phyloP scores from a whole-genome alignment of 2,888 invertebrate species.

The Bugulina stolonifera region DNA sequence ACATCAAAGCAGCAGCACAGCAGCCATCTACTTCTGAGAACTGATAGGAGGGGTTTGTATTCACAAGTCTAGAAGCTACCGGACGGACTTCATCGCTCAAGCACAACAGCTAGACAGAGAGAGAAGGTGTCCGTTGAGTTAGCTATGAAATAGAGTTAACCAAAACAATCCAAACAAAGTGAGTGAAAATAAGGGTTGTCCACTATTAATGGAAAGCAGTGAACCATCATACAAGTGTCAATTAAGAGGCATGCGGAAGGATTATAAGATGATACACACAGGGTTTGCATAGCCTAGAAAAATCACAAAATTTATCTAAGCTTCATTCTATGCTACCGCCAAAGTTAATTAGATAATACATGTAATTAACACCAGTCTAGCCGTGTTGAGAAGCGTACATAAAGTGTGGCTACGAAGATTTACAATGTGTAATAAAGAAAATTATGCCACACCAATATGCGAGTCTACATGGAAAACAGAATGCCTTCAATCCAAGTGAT shows the following conservation, averaged over 20 bases:
- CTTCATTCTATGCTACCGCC: conserved; percentile 19
- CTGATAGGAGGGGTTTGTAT: conserved; percentile 23
- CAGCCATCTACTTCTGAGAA: conserved; percentile 25
- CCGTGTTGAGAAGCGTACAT: neutral
- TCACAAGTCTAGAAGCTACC: conserved; percentile 23
- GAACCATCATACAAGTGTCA: conserved; percentile 10
- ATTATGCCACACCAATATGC: too few species aligned
- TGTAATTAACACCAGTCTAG: conserved; percentile 11
- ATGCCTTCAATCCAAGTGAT: too few species aligned
- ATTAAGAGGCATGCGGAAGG: conserved; percentile 24
- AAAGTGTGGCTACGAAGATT: neutral
- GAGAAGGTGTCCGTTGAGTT: conserved; percentile 20
- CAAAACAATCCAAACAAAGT: conserved; percentile 26
- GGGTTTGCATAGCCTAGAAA: conserved; percentile 25
- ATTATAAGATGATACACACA: conserved; percentile 25
- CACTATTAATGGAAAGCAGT: neutral
- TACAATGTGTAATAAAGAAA: neutral
- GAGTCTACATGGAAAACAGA: too few species aligned
- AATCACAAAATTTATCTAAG: neutral
- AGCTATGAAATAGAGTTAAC: conserved; percentile 26
- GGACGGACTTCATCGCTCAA: conserved; percentile 20
- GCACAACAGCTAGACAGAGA: conserved; percentile 26
- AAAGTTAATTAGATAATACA: conserved; percentile 3
- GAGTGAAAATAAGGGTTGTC: conserved; percentile 20
- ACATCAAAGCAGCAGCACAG: conserved; percentile 26